A percentile compares a stretch with the other conserved stretches of the same genome.
Conservation (phyloP, 2,797 vertebrate species). For the Fistularia commersonii region DNA sequence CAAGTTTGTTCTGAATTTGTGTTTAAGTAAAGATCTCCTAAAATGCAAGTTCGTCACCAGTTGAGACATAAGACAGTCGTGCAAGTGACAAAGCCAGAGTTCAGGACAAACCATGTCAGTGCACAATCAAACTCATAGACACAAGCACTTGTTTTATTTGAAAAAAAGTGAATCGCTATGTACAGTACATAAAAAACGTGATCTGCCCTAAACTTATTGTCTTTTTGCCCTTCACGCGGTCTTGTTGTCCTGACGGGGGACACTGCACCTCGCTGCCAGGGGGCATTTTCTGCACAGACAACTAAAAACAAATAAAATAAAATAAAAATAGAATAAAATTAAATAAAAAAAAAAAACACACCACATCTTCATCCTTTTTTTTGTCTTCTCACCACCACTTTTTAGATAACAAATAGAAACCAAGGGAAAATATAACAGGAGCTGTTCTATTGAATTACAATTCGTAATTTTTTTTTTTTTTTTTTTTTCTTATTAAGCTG, state of each 20-base stretch:
- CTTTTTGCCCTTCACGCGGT: constrained; percentile 40
- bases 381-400: constrained; percentile 13
- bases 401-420: constrained; percentile 52
- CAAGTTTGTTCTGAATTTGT: no score
- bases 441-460: constrained; percentile 30
- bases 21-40: no score
- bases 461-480: constrained; percentile 22
- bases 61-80: no score
- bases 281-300: constrained; percentile 8
- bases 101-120: neutral
- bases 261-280: no score
- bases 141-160: constrained; percentile 74
- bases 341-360: constrained; percentile 22
- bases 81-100: no score
- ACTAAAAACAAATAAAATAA: constrained; percentile 52
- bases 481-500: constrained; percentile 40
- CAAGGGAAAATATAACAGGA: constrained; percentile 39
- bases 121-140: constrained; percentile 36
- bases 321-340: constrained; percentile 34
- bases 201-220: constrained; percentile 52
- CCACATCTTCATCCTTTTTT: constrained; percentile 1
- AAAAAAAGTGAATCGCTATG: constrained; percentile 72
- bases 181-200: constrained; percentile 76
- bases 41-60: no score
- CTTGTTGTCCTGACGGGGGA: no score